Percentiles rank a stretch among this genome's conserved stretches.
These are phyloP conservation scores for Setipinna tenuifilis DNA, from an alignment of 2,797 vertebrate species.

Conservation along the genomic window DNA sequence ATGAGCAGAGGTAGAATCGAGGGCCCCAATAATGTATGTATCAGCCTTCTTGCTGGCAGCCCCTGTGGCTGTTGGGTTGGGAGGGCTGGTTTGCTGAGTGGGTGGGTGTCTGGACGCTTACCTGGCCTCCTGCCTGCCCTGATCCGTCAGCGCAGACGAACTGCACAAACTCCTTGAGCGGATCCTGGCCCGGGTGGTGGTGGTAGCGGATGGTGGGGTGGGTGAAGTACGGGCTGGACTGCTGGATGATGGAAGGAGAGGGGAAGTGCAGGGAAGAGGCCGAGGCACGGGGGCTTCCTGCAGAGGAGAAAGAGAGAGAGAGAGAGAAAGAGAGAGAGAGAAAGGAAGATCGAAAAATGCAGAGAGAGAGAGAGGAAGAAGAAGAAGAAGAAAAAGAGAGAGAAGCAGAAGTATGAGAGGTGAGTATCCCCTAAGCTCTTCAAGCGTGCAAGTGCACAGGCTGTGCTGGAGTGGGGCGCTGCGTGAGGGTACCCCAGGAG, in stretches of 20 bases:
- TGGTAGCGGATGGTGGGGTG: constrained; percentile 98
- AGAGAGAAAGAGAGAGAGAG: neutral
- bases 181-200: constrained; percentile 88
- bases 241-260: constrained; percentile 95
- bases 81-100: neutral
- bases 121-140: constrained; percentile 83
- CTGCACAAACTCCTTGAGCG: constrained; percentile 88
- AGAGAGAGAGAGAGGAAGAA: neutral
- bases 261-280: constrained; percentile 86
- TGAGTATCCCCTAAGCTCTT: neutral
- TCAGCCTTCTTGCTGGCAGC: neutral
- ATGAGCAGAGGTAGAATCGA: neutral
- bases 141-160: constrained; percentile 86
- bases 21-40: neutral
- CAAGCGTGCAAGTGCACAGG: neutral
- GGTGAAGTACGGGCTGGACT: constrained; percentile 95
- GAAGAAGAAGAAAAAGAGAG: neutral
- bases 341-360: neutral
- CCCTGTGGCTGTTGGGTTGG: no score
- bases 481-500: constrained; percentile 34
- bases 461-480: constrained; percentile 28
- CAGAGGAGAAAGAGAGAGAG: constrained; percentile 40
- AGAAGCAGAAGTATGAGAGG: neutral
- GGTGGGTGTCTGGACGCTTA: constrained; percentile 58
- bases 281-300: constrained; percentile 82